Percentiles rank a stretch among this genome's conserved stretches.
Evolutionary conservation across 2,113 vertebrate species (phyloP).

Genomic region (Nicator chloris): DNA sequence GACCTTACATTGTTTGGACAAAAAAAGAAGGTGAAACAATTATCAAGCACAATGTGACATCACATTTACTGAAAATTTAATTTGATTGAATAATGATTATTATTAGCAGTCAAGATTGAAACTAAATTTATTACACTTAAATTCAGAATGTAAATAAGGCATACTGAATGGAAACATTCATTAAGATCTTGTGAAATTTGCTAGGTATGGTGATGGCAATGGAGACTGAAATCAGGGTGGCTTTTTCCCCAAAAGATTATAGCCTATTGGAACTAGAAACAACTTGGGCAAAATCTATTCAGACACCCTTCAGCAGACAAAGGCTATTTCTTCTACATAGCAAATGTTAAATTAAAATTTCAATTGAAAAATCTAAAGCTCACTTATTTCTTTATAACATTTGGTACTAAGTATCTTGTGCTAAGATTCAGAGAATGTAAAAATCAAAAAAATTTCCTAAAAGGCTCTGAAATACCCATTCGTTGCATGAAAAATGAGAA

Average conservation of each 20-base stretch:
- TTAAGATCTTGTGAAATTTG: neutral
- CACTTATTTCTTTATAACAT: neutral
- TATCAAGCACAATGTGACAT: neutral
- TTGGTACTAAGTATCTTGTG: neutral
- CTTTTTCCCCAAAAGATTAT: rapidly evolving
- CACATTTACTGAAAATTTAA: neutral
- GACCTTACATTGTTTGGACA: neutral
- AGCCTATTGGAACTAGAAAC: neutral
- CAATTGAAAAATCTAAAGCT: neutral
- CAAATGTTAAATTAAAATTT: neutral
- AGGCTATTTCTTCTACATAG: neutral
- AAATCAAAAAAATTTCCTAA: neutral
- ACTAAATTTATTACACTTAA: neutral
- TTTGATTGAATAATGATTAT: neutral
- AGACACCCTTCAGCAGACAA: neutral
- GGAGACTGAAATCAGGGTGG: neutral
- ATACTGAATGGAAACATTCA: neutral
- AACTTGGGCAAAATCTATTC: neutral
- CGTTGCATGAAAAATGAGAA: neutral
- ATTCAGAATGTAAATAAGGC: neutral
- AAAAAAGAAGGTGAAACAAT: neutral
- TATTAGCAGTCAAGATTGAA: neutral
- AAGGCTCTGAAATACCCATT: neutral
- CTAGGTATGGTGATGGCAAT: neutral
- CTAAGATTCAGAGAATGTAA: neutral